These are phyloP conservation scores for Oceanodroma tethys DNA, from an alignment of 2,113 vertebrate species.

Conservation along the genomic window DNA sequence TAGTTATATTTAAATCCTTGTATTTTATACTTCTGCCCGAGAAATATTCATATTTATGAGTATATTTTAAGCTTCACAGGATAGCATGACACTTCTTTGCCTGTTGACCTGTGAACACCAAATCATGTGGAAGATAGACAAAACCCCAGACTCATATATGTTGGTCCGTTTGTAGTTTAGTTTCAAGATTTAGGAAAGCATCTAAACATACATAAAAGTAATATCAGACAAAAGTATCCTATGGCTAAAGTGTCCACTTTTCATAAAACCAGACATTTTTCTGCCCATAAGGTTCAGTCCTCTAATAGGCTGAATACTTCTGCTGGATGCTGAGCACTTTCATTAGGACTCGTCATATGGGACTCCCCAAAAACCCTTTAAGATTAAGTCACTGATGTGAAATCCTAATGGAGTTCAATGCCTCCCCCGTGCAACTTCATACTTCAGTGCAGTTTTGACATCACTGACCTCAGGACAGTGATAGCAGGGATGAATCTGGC, in stretches of 20 bases:
- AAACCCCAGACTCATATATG: not conserved
- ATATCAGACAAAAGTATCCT: not conserved
- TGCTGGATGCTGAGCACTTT: not conserved
- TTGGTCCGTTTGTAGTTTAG: not conserved
- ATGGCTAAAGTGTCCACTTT: not conserved
- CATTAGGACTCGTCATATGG: not conserved
- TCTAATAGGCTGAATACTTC: not conserved
- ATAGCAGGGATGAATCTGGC: not conserved
- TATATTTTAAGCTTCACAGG: constrained; percentile 48
- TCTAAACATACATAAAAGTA: not conserved
- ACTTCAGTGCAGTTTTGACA: not conserved
- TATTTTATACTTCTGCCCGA: constrained; percentile 51
- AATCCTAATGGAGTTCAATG: not conserved
- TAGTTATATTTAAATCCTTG: constrained; percentile 45
- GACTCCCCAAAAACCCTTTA: not conserved
- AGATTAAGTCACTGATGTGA: not conserved
- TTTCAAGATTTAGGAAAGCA: not conserved
- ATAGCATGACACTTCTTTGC: constrained; percentile 40
- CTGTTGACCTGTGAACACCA: not conserved
- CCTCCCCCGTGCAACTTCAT: not conserved
- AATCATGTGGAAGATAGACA: constrained; percentile 23
- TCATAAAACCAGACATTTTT: not conserved
- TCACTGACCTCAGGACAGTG: not conserved
- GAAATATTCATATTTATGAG: constrained; percentile 27
- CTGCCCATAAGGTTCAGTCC: not conserved